phyloP scores from a whole-genome alignment of 1,140 invertebrate genomes.

The Paracyclopina nana region DNA sequence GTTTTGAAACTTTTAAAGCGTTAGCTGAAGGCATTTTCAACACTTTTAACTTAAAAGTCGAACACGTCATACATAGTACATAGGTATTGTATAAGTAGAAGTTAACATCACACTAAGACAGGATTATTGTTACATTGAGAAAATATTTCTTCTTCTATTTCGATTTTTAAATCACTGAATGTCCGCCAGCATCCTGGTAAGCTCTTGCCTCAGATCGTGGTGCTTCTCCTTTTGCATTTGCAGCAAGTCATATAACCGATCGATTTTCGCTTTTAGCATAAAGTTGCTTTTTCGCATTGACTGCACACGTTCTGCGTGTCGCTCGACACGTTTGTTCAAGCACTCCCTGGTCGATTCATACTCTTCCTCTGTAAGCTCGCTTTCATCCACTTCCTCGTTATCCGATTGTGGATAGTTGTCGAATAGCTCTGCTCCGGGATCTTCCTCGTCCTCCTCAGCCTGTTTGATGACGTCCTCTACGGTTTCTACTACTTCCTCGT shows the following conservation, averaged over 20 bases:
- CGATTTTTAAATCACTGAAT: constrained; percentile 12
- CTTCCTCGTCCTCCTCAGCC: constrained; percentile 8
- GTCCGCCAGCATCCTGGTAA: constrained; percentile 12
- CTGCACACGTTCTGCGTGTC: constrained; percentile 2
- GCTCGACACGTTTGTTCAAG: constrained; percentile 3
- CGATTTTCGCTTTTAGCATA: constrained; percentile 12
- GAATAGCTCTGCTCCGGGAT: not conserved
- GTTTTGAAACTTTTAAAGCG: no score
- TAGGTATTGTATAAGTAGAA: no score
- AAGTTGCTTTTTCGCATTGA: constrained; percentile 14
- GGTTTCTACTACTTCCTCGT: constrained; percentile 32
- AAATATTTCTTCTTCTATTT: no score
- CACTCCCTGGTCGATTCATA: not conserved
- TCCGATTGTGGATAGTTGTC: constrained; percentile 8
- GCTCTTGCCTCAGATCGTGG: constrained; percentile 14
- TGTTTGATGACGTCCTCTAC: not conserved
- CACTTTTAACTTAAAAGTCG: no score
- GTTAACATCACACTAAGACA: no score
- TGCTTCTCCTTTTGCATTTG: constrained; percentile 11
- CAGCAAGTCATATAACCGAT: constrained; percentile 7
- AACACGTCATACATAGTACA: no score
- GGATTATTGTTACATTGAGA: no score
- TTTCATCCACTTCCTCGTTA: constrained; percentile 8
- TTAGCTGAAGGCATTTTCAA: no score
- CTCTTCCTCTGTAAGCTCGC: not conserved